Evolutionary conservation across 2,888 invertebrate genomes (phyloP).

Genomic region (Acanthoscelides obtectus): DNA sequence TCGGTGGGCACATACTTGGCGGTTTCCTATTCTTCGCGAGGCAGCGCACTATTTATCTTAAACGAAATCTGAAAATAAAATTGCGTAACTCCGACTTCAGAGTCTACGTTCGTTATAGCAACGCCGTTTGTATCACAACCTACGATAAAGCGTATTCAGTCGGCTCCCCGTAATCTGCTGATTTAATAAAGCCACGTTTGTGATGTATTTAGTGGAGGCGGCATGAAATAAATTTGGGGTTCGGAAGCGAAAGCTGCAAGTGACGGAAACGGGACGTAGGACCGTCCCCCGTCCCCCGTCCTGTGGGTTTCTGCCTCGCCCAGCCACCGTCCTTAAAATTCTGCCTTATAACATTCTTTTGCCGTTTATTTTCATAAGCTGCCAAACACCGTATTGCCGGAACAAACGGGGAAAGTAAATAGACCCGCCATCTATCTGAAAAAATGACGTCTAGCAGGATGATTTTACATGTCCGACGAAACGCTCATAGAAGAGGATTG

Average conservation of each 20-base stretch:
- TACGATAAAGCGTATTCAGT: background rate
- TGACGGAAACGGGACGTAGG: background rate
- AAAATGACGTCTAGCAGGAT: too few relatives aligned
- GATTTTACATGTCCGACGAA: too few relatives aligned
- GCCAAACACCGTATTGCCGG: background rate
- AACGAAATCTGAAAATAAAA: too few relatives aligned
- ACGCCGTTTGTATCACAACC: background rate
- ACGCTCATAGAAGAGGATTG: too few relatives aligned
- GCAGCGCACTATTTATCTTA: too few relatives aligned
- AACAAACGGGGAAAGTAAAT: background rate
- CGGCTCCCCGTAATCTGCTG: background rate
- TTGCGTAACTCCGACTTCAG: too few relatives aligned
- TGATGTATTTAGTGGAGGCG: background rate
- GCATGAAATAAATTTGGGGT: background rate
- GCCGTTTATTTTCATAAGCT: background rate
- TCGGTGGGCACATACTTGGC: too few relatives aligned
- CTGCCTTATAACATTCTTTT: background rate
- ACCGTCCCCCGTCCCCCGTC: background rate
- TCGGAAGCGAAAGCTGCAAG: background rate
- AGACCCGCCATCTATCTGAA: background rate
- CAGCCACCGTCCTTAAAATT: background rate
- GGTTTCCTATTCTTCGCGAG: too few relatives aligned
- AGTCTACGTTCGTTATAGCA: too few relatives aligned
- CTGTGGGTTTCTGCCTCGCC: background rate
- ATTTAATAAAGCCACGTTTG: background rate